Evolutionary conservation across 2,797 vertebrate genomes (phyloP).

Genomic region (Eulemur albifrons): DNA sequence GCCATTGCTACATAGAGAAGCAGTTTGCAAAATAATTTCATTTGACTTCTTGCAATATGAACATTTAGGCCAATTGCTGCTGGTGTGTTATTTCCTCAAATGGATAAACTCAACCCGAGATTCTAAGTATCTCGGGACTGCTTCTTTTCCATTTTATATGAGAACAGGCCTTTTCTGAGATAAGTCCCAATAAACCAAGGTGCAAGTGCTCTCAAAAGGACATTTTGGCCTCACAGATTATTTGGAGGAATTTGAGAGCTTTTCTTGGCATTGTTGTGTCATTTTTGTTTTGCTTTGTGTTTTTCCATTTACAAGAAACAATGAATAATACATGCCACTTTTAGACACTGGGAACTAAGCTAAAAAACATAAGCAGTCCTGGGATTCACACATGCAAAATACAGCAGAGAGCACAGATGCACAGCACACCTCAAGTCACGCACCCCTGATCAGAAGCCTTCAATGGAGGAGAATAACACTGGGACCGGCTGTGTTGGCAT

Average conservation of each 20-base stretch:
- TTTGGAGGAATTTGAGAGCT: neutral
- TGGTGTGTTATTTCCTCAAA: neutral
- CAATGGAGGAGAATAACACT: neutral
- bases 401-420: neutral
- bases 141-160: neutral
- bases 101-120: neutral
- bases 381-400: neutral
- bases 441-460: neutral
- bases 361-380: neutral
- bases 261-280: neutral
- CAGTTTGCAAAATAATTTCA: neutral
- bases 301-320: rapidly evolving
- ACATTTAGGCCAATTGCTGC: neutral
- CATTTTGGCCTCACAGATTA: neutral
- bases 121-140: neutral
- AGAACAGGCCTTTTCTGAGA: neutral
- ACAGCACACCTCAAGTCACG: neutral
- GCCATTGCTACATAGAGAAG: neutral
- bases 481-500: neutral
- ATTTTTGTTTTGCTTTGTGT: constrained; percentile 21
- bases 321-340: neutral
- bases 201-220: neutral
- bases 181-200: constrained; percentile 2
- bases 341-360: neutral
- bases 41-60: constrained; percentile 28